Conservation (phyloP, 2,888 invertebrate genomes). For the Bombylius discolor region DNA sequence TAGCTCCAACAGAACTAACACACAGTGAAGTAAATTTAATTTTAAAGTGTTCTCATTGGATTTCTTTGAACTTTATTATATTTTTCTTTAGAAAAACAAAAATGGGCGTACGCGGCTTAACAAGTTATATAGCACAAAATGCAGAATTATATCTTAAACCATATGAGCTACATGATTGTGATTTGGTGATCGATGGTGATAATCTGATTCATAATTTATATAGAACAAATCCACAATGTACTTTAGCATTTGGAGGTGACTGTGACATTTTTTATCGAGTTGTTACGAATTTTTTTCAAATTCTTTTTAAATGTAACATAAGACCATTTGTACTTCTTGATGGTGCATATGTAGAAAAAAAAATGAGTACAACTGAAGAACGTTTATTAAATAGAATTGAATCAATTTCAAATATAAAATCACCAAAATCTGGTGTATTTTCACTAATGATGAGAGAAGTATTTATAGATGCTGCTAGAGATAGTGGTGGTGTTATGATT, state of each 20-base stretch:
- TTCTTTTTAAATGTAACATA: conserved; percentile 56
- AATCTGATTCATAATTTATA: conserved; percentile 61
- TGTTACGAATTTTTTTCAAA: conserved; percentile 53
- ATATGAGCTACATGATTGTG: conserved; percentile 50
- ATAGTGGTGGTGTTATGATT: conserved; percentile 49
- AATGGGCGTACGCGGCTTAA: conserved; percentile 80
- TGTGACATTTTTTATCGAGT: conserved; percentile 61
- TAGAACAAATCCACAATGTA: conserved; percentile 43
- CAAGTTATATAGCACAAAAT: conserved; percentile 59
- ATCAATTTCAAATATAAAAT: conserved; percentile 43
- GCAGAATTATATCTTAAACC: conserved; percentile 50
- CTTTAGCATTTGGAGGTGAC: conserved; percentile 72
- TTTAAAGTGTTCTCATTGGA: too few relatives aligned
- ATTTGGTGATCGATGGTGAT: conserved; percentile 69
- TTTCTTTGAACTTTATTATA: too few relatives aligned
- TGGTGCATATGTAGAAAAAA: conserved; percentile 60
- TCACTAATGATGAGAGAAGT: conserved; percentile 63
- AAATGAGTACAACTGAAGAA: conserved; percentile 50
- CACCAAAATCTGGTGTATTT: conserved; percentile 48
- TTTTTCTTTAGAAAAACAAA: not conserved
- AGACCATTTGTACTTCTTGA: conserved; percentile 64
- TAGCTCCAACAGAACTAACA: too few relatives aligned
- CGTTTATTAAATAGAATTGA: conserved; percentile 48
- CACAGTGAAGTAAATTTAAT: too few relatives aligned
- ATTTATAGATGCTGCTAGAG: conserved; percentile 54